Conservation (phyloP, 1,140 invertebrate genomes). For the Homalodisca vitripennis region DNA sequence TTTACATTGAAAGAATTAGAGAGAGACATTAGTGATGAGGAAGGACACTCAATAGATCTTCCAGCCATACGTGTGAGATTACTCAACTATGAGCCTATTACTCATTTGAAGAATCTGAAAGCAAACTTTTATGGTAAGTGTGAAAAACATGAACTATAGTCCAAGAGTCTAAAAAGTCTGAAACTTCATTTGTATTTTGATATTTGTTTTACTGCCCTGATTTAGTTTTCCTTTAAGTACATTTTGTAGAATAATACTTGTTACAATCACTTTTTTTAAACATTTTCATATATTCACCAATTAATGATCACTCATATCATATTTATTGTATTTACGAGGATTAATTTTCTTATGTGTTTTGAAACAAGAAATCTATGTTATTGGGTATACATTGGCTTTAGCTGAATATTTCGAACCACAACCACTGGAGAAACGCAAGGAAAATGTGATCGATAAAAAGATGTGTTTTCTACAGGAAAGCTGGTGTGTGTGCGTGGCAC, state of each 20-base stretch:
- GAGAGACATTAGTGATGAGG: slow-evolving; percentile 44
- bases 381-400: background rate
- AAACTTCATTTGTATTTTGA: no score
- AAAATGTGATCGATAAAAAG: no score
- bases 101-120: slow-evolving; percentile 72
- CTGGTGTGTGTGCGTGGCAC: slow-evolving; percentile 82
- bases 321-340: no score
- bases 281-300: no score
- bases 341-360: background rate
- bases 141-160: no score
- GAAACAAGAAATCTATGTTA: background rate
- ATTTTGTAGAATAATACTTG: no score
- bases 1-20: slow-evolving; percentile 49
- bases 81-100: slow-evolving; percentile 65
- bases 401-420: background rate
- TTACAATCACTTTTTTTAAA: no score
- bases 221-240: no score
- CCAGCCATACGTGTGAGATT: slow-evolving; percentile 62
- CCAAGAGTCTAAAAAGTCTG: no score
- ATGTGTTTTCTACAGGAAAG: slow-evolving; percentile 68
- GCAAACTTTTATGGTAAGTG: slow-evolving; percentile 74
- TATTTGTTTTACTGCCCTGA: no score
- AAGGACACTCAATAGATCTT: slow-evolving; percentile 43
- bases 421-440: no score
- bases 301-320: no score